phyloP scores from a whole-genome alignment of 2,797 vertebrate species.

The Phalanger gymnotis region DNA sequence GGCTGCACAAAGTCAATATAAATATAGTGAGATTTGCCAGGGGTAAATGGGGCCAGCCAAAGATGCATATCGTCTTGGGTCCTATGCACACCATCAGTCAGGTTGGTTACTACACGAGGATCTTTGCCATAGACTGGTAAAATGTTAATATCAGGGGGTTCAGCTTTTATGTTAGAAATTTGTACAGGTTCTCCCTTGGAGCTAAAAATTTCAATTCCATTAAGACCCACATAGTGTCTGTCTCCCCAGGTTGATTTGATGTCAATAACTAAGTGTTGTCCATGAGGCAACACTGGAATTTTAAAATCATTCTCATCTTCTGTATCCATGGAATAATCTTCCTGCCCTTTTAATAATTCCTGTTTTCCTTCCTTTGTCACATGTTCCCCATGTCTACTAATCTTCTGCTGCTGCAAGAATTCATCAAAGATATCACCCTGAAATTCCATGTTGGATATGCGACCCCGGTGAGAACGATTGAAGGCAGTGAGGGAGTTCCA shows the following conservation, averaged over 20 bases:
- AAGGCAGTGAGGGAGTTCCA: constrained; percentile 95
- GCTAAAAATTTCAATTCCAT: constrained; percentile 95
- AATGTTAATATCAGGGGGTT: constrained; percentile 95
- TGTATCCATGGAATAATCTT: constrained; percentile 79
- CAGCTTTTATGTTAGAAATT: constrained; percentile 87
- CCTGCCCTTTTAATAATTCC: constrained; percentile 70
- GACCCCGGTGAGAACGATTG: constrained; percentile 93
- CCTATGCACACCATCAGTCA: constrained; percentile 92
- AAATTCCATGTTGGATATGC: constrained; percentile 92
- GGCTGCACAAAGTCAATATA: constrained; percentile 89
- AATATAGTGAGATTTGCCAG: constrained; percentile 89
- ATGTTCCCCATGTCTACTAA: constrained; percentile 65
- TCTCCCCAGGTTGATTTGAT: constrained; percentile 97
- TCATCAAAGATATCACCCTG: constrained; percentile 96
- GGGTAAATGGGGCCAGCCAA: constrained; percentile 96
- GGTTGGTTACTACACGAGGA: constrained; percentile 91
- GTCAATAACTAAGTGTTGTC: constrained; percentile 90
- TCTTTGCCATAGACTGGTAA: constrained; percentile 94
- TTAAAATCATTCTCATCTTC: constrained; percentile 88
- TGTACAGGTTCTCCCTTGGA: constrained; percentile 91
- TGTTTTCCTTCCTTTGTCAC: constrained; percentile 61
- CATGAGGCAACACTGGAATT: constrained; percentile 94
- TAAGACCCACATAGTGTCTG: constrained; percentile 96
- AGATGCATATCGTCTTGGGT: constrained; percentile 99
- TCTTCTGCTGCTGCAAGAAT: constrained; percentile 91